Evolutionary conservation across 1,140 invertebrate species (phyloP).

Genomic region (Antheraea mylitta): DNA sequence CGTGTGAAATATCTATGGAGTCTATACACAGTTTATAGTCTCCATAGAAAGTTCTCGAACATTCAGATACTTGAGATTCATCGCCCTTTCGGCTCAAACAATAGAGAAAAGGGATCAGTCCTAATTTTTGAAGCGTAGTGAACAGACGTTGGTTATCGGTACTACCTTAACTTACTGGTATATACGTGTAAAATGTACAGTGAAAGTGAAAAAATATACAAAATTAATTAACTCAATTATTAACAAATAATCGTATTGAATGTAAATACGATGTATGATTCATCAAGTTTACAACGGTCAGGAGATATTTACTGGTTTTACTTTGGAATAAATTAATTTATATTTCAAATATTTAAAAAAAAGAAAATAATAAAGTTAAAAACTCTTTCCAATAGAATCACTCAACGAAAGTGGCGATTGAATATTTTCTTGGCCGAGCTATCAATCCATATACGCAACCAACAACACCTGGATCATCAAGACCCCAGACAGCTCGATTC

Average conservation of each 20-base stretch:
- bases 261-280: neutral
- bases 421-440: constrained; percentile 2
- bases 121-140: neutral
- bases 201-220: neutral
- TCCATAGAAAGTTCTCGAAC: neutral
- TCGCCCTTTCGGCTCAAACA: neutral
- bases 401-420: constrained; percentile 13
- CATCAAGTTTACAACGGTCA: no score
- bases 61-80: neutral
- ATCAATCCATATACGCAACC: constrained; percentile 2
- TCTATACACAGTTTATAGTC: neutral
- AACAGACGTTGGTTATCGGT: neutral
- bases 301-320: no score
- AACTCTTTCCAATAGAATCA: no score
- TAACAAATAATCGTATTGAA: no score
- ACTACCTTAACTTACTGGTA: neutral
- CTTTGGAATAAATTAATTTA: no score
- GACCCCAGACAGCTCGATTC: constrained; percentile 10
- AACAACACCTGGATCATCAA: constrained; percentile 8
- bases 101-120: neutral
- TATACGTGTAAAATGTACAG: neutral
- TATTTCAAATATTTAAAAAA: no score
- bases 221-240: neutral
- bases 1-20: neutral
- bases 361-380: no score